A percentile compares a stretch with the other conserved stretches of the same genome.
Conservation (phyloP, 2,113 vertebrate species). For the Blennius ocellaris region DNA sequence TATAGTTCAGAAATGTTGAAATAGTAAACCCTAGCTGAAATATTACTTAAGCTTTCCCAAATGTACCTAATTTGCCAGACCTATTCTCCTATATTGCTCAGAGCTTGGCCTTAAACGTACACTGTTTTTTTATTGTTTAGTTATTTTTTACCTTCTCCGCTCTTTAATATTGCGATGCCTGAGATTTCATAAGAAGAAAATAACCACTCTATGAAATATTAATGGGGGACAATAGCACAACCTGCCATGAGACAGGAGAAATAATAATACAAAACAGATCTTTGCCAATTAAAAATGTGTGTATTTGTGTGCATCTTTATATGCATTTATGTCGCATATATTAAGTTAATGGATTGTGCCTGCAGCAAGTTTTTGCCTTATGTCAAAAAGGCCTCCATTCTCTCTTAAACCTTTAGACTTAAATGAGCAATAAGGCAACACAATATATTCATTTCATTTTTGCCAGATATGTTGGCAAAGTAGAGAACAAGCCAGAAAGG, state of each 20-base stretch:
- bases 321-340: neutral
- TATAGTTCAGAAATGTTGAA: too few species aligned
- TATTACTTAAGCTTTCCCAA: too few species aligned
- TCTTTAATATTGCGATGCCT: slow-evolving; percentile 86
- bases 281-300: slow-evolving; percentile 28
- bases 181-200: slow-evolving; percentile 75
- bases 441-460: too few species aligned
- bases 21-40: too few species aligned
- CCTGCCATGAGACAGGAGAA: slow-evolving; percentile 46
- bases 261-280: slow-evolving; percentile 26
- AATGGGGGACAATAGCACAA: slow-evolving; percentile 57
- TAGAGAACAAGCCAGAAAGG: too few species aligned
- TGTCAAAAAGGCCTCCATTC: neutral
- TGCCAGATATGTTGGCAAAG: too few species aligned
- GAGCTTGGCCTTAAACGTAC: neutral
- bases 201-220: slow-evolving; percentile 85
- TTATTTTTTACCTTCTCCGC: slow-evolving; percentile 79
- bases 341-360: neutral
- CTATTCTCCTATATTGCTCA: neutral
- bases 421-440: slow-evolving; percentile 1
- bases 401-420: neutral
- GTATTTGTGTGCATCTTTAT: neutral
- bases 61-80: neutral
- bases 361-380: neutral
- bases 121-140: neutral